phyloP scores from a whole-genome alignment of 2,797 vertebrate genomes.

The Microhierax caerulescens region DNA sequence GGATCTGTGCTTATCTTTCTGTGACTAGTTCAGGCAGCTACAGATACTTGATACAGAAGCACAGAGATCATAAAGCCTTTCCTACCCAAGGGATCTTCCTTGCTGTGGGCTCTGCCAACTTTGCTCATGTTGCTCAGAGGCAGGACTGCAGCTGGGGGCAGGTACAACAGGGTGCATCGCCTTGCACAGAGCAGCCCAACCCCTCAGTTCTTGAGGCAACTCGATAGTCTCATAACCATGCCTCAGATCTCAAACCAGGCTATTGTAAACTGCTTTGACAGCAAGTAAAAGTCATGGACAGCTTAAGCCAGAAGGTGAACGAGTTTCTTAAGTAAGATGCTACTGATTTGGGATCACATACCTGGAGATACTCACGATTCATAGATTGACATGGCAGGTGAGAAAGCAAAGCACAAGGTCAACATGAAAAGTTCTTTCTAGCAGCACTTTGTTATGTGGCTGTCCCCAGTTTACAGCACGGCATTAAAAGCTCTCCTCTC shows the following conservation, averaged over 20 bases:
- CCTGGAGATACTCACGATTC: accelerated
- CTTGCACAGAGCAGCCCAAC: background rate
- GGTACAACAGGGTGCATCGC: accelerated
- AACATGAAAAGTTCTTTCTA: accelerated
- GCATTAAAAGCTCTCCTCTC: background rate
- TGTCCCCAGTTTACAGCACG: accelerated
- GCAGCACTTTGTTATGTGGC: background rate
- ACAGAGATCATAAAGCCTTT: background rate
- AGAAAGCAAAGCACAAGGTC: background rate
- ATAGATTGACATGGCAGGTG: accelerated
- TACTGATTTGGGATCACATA: background rate
- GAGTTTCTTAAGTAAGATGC: background rate
- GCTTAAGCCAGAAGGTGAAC: background rate
- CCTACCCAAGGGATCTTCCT: background rate
- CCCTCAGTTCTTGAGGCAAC: background rate
- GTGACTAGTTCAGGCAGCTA: background rate
- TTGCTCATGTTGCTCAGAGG: background rate
- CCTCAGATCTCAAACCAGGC: background rate
- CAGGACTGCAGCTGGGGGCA: background rate
- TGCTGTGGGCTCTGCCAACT: accelerated
- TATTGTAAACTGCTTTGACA: background rate
- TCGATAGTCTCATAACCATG: background rate
- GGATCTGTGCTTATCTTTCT: background rate
- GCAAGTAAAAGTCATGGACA: background rate
- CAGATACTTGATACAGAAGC: background rate